phyloP scores from a whole-genome alignment of 2,888 invertebrate species.

The Hypercompe scribonia region DNA sequence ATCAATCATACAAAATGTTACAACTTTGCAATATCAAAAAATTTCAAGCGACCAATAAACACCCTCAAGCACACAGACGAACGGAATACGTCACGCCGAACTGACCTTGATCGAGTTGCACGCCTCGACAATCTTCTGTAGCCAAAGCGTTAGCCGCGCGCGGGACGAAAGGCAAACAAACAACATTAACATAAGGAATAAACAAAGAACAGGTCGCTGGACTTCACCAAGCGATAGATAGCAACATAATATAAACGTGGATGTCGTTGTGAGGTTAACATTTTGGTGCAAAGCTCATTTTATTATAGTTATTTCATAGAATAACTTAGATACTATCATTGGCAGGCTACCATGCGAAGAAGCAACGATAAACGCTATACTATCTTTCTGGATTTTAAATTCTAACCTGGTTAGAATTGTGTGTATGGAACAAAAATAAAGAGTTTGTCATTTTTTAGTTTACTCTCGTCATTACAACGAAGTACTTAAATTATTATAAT shows the following conservation, averaged over 20 bases:
- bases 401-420: not conserved
- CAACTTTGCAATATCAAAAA: constrained; percentile 27
- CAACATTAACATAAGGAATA: constrained; percentile 68
- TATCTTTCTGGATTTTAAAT: not conserved
- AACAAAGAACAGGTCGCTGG: constrained; percentile 41
- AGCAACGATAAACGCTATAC: not conserved
- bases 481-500: too few relatives aligned
- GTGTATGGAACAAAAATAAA: not conserved
- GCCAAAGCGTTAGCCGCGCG: constrained; percentile 78
- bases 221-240: constrained; percentile 38
- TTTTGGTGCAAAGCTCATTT: not conserved
- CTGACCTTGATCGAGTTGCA: constrained; percentile 96
- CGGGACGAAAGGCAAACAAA: constrained; percentile 78
- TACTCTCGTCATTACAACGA: too few relatives aligned
- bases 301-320: not conserved
- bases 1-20: constrained; percentile 15
- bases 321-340: not conserved
- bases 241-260: constrained; percentile 46
- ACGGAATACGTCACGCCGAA: constrained; percentile 65
- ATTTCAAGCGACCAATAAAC: constrained; percentile 49
- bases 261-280: constrained; percentile 22
- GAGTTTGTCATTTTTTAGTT: not conserved
- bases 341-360: not conserved
- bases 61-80: constrained; percentile 48
- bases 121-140: constrained; percentile 97